Evolutionary conservation across 1,140 invertebrate species (phyloP).

Genomic region (Lepidostoma basale): DNA sequence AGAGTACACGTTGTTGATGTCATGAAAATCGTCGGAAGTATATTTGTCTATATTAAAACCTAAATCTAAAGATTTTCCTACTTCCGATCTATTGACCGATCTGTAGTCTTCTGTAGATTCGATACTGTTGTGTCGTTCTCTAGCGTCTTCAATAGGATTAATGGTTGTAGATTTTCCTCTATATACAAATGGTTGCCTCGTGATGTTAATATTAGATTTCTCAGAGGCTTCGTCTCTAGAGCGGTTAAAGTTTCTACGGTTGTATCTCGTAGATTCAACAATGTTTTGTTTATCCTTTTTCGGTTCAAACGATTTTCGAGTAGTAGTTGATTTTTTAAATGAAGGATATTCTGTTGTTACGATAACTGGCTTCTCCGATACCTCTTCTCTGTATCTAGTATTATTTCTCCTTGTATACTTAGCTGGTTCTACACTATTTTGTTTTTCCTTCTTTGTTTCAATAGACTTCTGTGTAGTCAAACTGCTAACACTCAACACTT

Average conservation of each 20-base stretch:
- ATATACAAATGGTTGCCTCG: neutral
- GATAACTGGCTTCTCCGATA: constrained; percentile 13
- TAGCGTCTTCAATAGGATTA: neutral
- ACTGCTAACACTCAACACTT: no score
- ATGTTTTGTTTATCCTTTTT: neutral
- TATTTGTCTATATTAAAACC: constrained; percentile 45
- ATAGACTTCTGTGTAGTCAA: neutral
- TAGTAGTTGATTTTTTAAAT: neutral
- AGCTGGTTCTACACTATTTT: neutral
- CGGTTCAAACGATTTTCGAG: neutral
- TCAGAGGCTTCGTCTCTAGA: neutral
- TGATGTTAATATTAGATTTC: neutral
- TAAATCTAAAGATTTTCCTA: constrained; percentile 29
- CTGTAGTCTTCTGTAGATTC: neutral
- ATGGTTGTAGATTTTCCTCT: neutral
- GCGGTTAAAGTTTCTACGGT: neutral
- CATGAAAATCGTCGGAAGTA: constrained; percentile 43
- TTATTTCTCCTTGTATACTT: constrained; percentile 17
- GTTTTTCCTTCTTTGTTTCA: neutral
- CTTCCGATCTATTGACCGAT: constrained; percentile 29
- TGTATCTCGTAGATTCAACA: neutral
- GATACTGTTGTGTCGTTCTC: constrained; percentile 7
- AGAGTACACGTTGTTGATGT: constrained; percentile 45
- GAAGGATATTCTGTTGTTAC: neutral
- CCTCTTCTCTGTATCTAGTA: neutral